Percentiles rank a stretch among this genome's conserved stretches.
Evolutionary conservation across 2,888 invertebrate species (phyloP).

Genomic region (Philonicus albiceps): DNA sequence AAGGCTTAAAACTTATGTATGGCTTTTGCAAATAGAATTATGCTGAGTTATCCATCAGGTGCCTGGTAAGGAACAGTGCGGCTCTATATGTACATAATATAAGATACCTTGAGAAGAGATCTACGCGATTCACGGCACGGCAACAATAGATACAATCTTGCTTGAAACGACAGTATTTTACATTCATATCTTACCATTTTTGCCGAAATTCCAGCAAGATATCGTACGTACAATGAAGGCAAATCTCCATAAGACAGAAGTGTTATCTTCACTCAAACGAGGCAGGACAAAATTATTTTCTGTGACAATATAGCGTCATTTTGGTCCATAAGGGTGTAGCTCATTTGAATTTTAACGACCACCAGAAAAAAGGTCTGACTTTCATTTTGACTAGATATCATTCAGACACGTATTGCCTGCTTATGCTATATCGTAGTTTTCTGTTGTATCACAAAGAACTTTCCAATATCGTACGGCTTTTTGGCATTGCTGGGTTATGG

Average conservation of each 20-base stretch:
- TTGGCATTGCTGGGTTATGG: neutral
- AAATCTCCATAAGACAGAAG: neutral
- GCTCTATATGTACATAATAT: neutral
- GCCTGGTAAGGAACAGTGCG: too few relatives aligned
- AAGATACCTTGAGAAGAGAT: neutral
- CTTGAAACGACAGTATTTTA: neutral
- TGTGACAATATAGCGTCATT: slow-evolving; percentile 42
- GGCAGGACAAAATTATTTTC: neutral
- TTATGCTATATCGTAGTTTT: neutral
- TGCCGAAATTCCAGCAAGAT: neutral
- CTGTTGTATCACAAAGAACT: neutral
- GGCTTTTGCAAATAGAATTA: neutral
- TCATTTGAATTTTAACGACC: slow-evolving; percentile 44
- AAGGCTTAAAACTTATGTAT: neutral
- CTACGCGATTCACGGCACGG: neutral
- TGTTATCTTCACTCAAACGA: neutral
- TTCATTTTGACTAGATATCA: neutral
- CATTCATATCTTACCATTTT: neutral
- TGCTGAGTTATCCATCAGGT: neutral
- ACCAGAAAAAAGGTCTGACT: neutral
- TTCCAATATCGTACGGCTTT: neutral
- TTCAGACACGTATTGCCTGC: neutral
- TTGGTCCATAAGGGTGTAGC: slow-evolving; percentile 33
- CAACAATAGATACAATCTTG: neutral
- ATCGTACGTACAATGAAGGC: neutral